A percentile compares a stretch with the other conserved stretches of the same genome.
phyloP scores from a whole-genome alignment of 2,797 vertebrate species.

The Brachyalestes nurse region DNA sequence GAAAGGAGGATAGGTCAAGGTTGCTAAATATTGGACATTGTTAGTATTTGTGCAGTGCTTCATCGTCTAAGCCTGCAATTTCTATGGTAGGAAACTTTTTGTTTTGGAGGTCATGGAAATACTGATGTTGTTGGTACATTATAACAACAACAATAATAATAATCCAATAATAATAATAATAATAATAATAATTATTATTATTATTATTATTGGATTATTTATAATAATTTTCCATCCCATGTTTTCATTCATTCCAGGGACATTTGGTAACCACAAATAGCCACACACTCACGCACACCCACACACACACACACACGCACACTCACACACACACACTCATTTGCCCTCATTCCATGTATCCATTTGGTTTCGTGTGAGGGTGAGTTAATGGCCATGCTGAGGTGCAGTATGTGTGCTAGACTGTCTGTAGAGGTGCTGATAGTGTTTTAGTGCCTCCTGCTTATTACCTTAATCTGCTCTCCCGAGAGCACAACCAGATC shows the following conservation, averaged over 20 bases:
- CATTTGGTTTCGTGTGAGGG: not conserved
- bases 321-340: not conserved
- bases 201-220: no score
- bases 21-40: constrained; percentile 20
- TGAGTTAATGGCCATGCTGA: constrained; percentile 11
- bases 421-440: constrained; percentile 5
- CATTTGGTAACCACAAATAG: not conserved
- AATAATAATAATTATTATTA: no score
- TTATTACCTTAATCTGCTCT: constrained; percentile 5
- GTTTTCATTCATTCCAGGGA: no score
- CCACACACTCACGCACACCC: not conserved
- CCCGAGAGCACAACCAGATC: not conserved
- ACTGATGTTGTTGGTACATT: no score
- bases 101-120: no score
- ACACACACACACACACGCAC: no score
- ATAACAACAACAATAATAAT: no score
- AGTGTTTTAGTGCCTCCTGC: not conserved
- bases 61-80: not conserved
- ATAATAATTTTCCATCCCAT: no score
- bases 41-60: constrained; percentile 1
- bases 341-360: not conserved
- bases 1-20: constrained; percentile 10
- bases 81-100: not conserved
- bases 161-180: no score
- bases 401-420: not conserved